A percentile compares a stretch with the other conserved stretches of the same genome.
Conservation (phyloP, 2,113 vertebrate species). For the Psilopogon haemacephalus region DNA sequence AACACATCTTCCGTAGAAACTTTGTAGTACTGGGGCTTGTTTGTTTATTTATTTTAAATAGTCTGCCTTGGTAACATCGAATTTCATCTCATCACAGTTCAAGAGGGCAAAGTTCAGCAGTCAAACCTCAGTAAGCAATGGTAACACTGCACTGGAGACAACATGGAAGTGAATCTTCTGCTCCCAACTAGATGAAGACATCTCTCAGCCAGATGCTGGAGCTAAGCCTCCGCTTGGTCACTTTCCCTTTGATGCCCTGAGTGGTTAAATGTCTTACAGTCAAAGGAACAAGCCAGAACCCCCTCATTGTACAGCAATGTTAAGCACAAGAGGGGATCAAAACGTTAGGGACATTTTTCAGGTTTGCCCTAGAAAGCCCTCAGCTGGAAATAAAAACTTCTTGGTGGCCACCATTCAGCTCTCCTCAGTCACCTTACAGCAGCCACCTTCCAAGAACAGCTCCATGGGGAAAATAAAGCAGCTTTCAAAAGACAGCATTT, state of each 20-base stretch:
- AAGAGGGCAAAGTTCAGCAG: not conserved
- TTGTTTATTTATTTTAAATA: not conserved
- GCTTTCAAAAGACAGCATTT: not conserved
- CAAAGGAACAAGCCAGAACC: not conserved
- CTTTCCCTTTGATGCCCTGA: not conserved
- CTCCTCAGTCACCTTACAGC: not conserved
- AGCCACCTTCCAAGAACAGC: not conserved
- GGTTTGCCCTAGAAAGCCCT: not conserved
- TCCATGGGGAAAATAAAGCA: not conserved
- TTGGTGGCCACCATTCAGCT: not conserved
- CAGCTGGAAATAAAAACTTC: not conserved
- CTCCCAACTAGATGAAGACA: not conserved
- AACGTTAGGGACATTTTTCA: not conserved
- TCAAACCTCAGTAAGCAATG: not conserved
- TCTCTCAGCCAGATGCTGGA: accelerated
- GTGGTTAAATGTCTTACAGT: not conserved
- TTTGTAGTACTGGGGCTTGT: not conserved
- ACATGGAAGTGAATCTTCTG: not conserved
- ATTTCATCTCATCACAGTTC: not conserved
- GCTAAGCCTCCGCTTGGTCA: not conserved
- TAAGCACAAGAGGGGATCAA: not conserved
- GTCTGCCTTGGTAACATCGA: not conserved
- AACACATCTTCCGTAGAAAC: not conserved
- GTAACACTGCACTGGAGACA: accelerated
- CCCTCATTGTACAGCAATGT: not conserved